These are phyloP conservation scores for Steatornis caripensis DNA, from an alignment of 2,113 vertebrate genomes.

Conservation along the genomic window DNA sequence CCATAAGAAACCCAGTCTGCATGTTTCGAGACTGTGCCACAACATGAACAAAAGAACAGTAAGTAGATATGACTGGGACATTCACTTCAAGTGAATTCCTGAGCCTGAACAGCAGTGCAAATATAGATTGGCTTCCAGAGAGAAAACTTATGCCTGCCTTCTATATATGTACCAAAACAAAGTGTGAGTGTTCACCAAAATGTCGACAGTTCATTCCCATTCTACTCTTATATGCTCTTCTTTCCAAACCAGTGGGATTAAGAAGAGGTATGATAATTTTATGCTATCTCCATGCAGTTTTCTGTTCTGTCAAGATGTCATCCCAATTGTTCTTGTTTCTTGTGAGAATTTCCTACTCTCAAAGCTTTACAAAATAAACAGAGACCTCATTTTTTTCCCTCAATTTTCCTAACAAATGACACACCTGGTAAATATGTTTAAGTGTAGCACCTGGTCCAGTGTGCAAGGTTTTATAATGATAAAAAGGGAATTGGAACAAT, in stretches of 20 bases:
- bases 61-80: not conserved
- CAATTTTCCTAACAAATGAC: not conserved
- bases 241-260: not conserved
- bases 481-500: not conserved
- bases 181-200: not conserved
- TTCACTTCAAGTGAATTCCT: not conserved
- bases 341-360: not conserved
- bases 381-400: not conserved
- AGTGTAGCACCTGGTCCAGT: not conserved
- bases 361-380: not conserved
- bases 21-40: not conserved
- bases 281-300: not conserved
- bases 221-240: not conserved
- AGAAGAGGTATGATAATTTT: not conserved
- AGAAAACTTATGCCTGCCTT: not conserved
- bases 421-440: not conserved
- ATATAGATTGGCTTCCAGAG: not conserved
- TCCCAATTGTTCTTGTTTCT: not conserved
- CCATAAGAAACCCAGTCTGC: not conserved
- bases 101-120: not conserved
- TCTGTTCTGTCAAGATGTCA: not conserved
- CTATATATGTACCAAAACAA: not conserved
- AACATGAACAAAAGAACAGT: not conserved
- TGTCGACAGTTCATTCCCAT: not conserved
- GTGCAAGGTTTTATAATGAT: not conserved